A percentile compares a stretch with the other conserved stretches of the same genome.
Evolutionary conservation across 2,797 vertebrate genomes (phyloP).

Genomic region (Neomorphus geoffroyi): DNA sequence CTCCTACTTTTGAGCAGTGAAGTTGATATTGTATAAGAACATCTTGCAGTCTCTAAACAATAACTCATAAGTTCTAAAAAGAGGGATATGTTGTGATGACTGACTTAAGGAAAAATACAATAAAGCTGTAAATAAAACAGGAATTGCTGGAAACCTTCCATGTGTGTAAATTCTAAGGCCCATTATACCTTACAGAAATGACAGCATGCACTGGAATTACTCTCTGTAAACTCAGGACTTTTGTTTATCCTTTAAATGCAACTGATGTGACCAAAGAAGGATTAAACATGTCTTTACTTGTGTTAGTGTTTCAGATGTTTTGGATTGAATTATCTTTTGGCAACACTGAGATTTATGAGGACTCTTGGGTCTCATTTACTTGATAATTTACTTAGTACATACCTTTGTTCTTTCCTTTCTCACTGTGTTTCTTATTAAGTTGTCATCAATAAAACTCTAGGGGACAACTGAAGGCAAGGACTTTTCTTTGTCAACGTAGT

Average conservation of each 20-base stretch:
- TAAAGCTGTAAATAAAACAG: background rate
- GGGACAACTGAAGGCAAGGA: background rate
- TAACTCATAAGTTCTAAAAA: background rate
- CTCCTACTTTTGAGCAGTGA: background rate
- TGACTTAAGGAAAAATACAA: background rate
- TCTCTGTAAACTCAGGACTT: slow-evolving; percentile 25
- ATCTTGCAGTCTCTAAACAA: background rate
- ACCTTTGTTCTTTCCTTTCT: slow-evolving; percentile 1
- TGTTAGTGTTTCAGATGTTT: slow-evolving; percentile 19
- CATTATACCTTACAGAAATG: slow-evolving; percentile 34
- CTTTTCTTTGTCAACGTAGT: background rate
- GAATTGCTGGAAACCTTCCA: background rate
- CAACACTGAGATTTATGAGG: background rate
- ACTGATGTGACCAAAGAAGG: slow-evolving; percentile 42
- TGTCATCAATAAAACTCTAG: background rate
- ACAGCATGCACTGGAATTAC: background rate
- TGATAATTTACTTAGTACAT: background rate
- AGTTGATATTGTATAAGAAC: background rate
- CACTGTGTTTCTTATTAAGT: background rate
- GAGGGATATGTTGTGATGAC: background rate
- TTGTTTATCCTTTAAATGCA: slow-evolving; percentile 44
- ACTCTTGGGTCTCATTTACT: background rate
- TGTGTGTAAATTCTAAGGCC: background rate
- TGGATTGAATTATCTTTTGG: slow-evolving; percentile 26
- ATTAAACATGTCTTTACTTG: slow-evolving; percentile 7